These are phyloP conservation scores for Alces alces DNA, from an alignment of 2,113 vertebrate genomes.

Conservation along the genomic window DNA sequence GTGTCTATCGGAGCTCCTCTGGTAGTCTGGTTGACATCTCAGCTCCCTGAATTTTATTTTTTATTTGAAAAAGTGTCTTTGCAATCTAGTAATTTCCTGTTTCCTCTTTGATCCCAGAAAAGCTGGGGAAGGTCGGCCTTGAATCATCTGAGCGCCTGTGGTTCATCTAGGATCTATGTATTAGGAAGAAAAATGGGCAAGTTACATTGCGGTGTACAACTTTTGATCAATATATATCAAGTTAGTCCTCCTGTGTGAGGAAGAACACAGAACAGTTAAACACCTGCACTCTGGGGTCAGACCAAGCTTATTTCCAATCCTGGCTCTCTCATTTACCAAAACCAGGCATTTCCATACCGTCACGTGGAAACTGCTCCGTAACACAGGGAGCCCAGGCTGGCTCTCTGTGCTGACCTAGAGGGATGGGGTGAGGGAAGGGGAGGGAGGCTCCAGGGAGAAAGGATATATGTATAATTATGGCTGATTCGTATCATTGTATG, in stretches of 20 bases:
- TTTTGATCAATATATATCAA: background rate
- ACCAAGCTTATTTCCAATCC: background rate
- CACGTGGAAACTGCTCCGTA: background rate
- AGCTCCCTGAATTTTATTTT: background rate
- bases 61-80: background rate
- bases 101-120: constrained; percentile 14
- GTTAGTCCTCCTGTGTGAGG: background rate
- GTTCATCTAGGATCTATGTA: background rate
- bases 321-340: background rate
- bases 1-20: background rate
- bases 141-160: background rate
- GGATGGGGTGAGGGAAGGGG: background rate
- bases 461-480: fast-evolving
- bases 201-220: background rate
- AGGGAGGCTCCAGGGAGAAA: background rate
- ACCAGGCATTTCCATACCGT: background rate
- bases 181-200: background rate
- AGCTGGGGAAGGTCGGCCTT: background rate
- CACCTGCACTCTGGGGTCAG: background rate
- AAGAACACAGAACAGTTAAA: background rate
- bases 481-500: fast-evolving
- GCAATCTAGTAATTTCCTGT: background rate
- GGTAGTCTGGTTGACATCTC: background rate
- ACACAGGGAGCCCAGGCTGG: background rate
- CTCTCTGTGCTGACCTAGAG: background rate